Base-by-base conservation (phyloP, 2,113 vertebrate genomes). In the Vireo altiloquus region DNA sequence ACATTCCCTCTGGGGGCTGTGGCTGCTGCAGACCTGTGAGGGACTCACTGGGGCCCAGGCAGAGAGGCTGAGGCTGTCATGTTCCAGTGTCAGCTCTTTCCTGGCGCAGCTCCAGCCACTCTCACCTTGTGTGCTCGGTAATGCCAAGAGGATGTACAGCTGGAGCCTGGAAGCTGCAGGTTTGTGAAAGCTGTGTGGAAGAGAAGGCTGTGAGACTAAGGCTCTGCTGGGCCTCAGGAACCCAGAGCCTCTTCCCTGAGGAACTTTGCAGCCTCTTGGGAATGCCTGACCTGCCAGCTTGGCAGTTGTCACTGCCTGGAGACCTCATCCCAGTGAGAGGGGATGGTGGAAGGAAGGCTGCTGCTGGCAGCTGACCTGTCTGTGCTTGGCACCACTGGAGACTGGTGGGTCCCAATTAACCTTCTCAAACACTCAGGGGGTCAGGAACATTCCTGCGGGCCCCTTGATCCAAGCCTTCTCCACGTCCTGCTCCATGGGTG, bases 381-480 rank as follows among this genome's bases (percentile, higher is more conserved):
- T 0, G 27, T 37, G 13, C 33, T 39, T 25, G 23, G 61, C 22
- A 8, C 23, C 31, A 0, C 68, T n/a, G 63, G 47, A 64, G 64
- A 54, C 39, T 54, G 44, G 20, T 68, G 54, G 44, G 27, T 52
- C 27, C 31, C 40, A 52, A 3, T 22, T 64, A 33, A 37, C 6
- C 18, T 5, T n/a, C 14, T 52, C 22, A 40, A 50, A 11, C 16
- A 23, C 60, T 87, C 14, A 19, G 63, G 13, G 35, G 20, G 24
- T 63, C 44, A 69, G 50, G 37, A 71, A 22, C 42, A 22, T 42
- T 74, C 19, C 53, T 46, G 18, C 70, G 35, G 75, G 42, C 39
- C 7, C 5, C 76, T 80, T 68, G 44, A 28, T 72, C 39, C 30
- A 49, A 35, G 39, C 13, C 27, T 72, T 37, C 30, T 59, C 28